Conservation (phyloP, 1,140 invertebrate genomes). For the Spodoptera litura region DNA sequence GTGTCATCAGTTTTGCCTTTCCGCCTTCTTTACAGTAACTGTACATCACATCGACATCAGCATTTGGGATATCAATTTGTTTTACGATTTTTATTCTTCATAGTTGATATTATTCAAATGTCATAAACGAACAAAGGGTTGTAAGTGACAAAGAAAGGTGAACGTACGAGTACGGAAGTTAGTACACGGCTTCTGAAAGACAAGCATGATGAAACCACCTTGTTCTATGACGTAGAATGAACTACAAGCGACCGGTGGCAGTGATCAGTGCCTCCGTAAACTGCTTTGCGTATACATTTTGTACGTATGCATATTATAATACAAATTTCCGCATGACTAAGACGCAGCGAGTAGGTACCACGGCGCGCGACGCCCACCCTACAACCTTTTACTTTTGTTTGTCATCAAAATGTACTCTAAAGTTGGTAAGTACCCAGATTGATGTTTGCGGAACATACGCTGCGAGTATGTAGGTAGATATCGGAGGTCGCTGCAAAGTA, state of each 20-base stretch:
- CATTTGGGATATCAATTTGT: not conserved
- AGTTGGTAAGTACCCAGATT: slow-evolving; percentile 3
- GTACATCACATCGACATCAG: slow-evolving; percentile 9
- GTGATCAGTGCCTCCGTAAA: not conserved
- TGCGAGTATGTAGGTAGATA: slow-evolving; percentile 51
- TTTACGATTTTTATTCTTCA: not conserved
- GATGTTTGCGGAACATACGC: slow-evolving; percentile 52
- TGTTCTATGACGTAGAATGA: slow-evolving; percentile 61
- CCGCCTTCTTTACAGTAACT: not conserved
- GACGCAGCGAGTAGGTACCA: slow-evolving; percentile 20
- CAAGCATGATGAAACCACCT: slow-evolving; percentile 67
- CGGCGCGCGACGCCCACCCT: slow-evolving; percentile 40
- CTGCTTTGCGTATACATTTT: slow-evolving; percentile 37
- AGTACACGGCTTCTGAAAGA: slow-evolving; percentile 63
- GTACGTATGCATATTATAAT: slow-evolving; percentile 21
- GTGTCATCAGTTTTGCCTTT: not conserved
- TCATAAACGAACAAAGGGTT: slow-evolving; percentile 23
- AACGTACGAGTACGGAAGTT: slow-evolving; percentile 81
- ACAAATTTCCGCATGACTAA: slow-evolving; percentile 50
- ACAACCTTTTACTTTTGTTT: slow-evolving; percentile 31
- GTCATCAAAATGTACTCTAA: slow-evolving; percentile 37
- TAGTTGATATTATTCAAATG: not conserved
- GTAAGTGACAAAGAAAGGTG: slow-evolving; percentile 65
- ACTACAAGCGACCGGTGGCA: slow-evolving; percentile 10
- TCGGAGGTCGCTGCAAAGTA: slow-evolving; percentile 47